Base-by-base conservation (phyloP, 2,113 vertebrate species). In the Amblyopsis rosae region DNA sequence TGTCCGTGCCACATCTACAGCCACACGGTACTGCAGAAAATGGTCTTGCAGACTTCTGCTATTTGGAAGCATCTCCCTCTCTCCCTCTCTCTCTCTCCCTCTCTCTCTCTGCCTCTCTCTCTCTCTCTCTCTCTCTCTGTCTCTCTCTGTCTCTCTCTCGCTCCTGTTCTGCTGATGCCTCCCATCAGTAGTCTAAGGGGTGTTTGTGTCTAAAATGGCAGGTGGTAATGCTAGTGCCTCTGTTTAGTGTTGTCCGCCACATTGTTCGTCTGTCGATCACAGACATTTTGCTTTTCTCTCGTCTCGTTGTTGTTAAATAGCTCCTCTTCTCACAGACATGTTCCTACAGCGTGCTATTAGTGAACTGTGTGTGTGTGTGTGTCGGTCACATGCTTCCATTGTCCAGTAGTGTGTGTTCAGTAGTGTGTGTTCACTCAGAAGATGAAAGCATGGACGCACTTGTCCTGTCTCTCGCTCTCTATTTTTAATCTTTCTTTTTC, bases 21-120 rank as follows among this genome's bases (percentile, higher is more conserved):
- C 72, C 79, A 80, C 79, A 85, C 79, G 76, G 80, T 67, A 74
- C 79, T 78, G 81, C 77, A 87, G 83, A 84, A 86, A 84, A 87
- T 86, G 72, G 84, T 82, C 81, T 84, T 83, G 76, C 76, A 85
- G 80, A 67, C 73, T 69, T 63, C 69, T 79, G 80, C 64, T 32
- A 71, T 71, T 80, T 81, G 81, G 82, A 80, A 83, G 81, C 76
- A 83, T 72, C 11, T 5, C 32, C 32, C 54, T 64, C 50, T 35
- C 45, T 49, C 56, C 32, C 59, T 60, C 32, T 15, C 35, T 65
- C 16, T 65, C 16, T 65, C 83, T 76, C 79, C 75, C 80, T 33
- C 41, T 48, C 55, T 46, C 58, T 45, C 58, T 13, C 32, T 64
- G n/a, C n/a, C n/a, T n/a, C n/a, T n/a, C n/a, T 5, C 32, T 46